phyloP scores from a whole-genome alignment of 2,888 invertebrate genomes.

The Pseudanteris insignis region DNA sequence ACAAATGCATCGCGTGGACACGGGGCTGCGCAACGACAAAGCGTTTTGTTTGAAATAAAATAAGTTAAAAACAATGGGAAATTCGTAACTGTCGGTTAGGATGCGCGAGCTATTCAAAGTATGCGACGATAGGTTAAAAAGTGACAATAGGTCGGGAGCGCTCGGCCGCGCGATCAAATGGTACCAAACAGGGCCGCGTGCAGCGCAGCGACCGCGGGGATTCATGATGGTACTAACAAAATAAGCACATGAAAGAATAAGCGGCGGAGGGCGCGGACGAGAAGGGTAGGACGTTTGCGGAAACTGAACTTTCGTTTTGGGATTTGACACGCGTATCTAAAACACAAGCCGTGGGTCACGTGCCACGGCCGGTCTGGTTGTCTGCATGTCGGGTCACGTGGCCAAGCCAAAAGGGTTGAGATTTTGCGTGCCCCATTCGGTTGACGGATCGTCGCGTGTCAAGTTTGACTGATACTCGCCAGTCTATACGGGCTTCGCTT shows the following conservation, averaged over 20 bases:
- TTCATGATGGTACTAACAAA: conserved; percentile 46
- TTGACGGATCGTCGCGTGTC: conserved; percentile 63
- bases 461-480: conserved; percentile 64
- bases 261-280: conserved; percentile 26
- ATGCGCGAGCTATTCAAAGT: conserved; percentile 34
- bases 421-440: conserved; percentile 56
- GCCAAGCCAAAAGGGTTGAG: conserved; percentile 64
- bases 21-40: too few relatives aligned
- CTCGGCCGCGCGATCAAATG: conserved; percentile 22
- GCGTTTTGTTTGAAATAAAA: conserved; percentile 35
- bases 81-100: conserved; percentile 14
- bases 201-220: conserved; percentile 25
- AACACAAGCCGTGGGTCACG: conserved; percentile 56
- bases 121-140: conserved; percentile 31
- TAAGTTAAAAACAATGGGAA: conserved; percentile 34
- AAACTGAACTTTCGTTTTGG: conserved; percentile 55
- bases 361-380: conserved; percentile 47
- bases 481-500: conserved; percentile 60
- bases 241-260: conserved; percentile 34
- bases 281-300: conserved; percentile 37
- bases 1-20: conserved; percentile 1
- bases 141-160: conserved; percentile 27
- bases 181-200: conserved; percentile 35
- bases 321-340: conserved; percentile 66
- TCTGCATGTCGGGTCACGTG: conserved; percentile 61